Evolutionary conservation across 2,797 vertebrate genomes (phyloP), one percentile per base, ranked within the genome.

Genomic region (Pipistrellus nathusii): DNA sequence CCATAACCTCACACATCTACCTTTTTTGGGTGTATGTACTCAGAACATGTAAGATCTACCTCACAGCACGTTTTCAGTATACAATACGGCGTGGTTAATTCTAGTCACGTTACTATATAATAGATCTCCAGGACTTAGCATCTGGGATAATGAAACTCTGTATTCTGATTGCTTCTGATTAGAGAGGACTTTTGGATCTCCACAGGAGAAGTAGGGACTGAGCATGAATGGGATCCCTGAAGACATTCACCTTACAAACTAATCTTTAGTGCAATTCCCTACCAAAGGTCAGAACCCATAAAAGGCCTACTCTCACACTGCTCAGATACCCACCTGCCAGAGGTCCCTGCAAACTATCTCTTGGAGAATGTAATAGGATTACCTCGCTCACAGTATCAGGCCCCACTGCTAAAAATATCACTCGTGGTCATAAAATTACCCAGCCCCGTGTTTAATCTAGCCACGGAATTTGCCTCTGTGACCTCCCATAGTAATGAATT

Each of bases 401-500:
- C 87, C 87, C 32, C 6, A 72, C 66, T 77, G 92, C 84, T 92
- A 81, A 97, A 96, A 97, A 94, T 87, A 93, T 75, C 96, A 94
- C 91, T 92, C 94, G 78, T 7, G 25, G 86, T 77, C 88, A 89
- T 92, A 96, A 96, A 96, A 95, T 89, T 86, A 94, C 48, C 91
- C 81, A 44, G 93, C 87, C 91, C 95, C 44, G n/a, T 51, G 91
- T 95, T 96, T 94, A 96, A 96, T 94, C 85, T 53, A 90, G 81
- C 84, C 91, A 81, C 48, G 32, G 90, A 94, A 96, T 95, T 93
- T 94, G 91, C 96, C 90, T 95, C 91, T 93, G 96, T 91, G 96
- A 94, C 96, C 96, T 94, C 96, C 96, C 89, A 75, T 17, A 64
- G 51, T 95, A 93, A 95, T 97, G 95, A 97, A 95, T 95, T 95